Evolutionary conservation across 2,888 invertebrate species (phyloP), one percentile per base, ranked within the genome.

Genomic region (Aphidius colemani): DNA sequence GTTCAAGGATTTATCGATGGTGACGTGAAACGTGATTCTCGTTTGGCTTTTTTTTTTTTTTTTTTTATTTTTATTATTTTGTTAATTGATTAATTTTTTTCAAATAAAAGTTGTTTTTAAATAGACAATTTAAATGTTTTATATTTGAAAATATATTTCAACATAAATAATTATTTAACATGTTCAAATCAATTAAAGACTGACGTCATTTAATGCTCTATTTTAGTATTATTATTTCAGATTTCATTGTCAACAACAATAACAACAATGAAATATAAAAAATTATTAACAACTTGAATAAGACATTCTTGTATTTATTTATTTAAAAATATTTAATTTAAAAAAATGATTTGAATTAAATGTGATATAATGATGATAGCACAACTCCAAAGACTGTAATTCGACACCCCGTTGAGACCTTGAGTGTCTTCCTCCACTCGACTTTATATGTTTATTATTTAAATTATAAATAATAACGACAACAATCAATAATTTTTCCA

Each of bases 391-490:
- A 55, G 53, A 45, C 55, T 63, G 73, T 72, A 75, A 77, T 71
- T 69, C 67, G 72, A 75, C 67, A 69, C 72, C 66, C 67, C 64
- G 49, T 64, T 61, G 61, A 71, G 72, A 74, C 80, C 75, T 78
- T 77, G 78, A 75, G 71, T 69, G 70, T 72, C 75, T 75, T 74
- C 74, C 73, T 61, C 49, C 53, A 30, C 48, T 13, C 59, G 13
- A 13, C 13, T 48, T 46, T 57, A 7, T 57, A 11, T 13, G 8
- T 18, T 41, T 18, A 30, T 44, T 49, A n/a, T 41, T 53, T 41
- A 13, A 48, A 48, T 13, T 48, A 7, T 13, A 7, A 11, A 41
- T 6, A 43, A 11, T 7, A 53, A n/a, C 11, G 43, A 18, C 13
- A 18, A 1, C 13, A 2, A 18, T 18, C 13, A 18, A 2, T 18